A percentile compares a stretch with the other conserved stretches of the same genome.
phyloP scores from a whole-genome alignment of 2,113 vertebrate species.

The Chascanopsetta lugubris region DNA sequence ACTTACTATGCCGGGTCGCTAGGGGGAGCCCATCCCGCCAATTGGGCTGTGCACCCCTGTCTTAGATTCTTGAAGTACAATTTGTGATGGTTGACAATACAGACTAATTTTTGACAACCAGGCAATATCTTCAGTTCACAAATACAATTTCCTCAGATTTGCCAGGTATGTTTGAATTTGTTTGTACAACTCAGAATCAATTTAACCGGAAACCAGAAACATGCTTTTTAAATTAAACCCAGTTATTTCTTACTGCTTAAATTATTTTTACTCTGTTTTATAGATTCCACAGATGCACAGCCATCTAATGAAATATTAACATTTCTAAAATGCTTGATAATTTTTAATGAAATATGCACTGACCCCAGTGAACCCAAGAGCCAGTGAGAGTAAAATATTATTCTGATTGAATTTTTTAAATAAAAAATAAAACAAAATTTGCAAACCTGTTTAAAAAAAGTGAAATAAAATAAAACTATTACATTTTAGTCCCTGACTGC shows the following conservation, averaged over 20 bases:
- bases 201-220: background rate
- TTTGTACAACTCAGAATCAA: background rate
- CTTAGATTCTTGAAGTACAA: too few relatives aligned
- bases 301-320: background rate
- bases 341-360: background rate
- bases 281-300: background rate
- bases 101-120: background rate
- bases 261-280: too few relatives aligned
- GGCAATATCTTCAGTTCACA: background rate
- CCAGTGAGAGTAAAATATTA: background rate
- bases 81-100: background rate
- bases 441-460: background rate
- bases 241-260: background rate
- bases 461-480: constrained; percentile 2
- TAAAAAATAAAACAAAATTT: too few relatives aligned
- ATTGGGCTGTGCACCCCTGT: too few relatives aligned
- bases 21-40: too few relatives aligned
- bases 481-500: constrained; percentile 1
- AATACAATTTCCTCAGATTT: background rate
- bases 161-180: background rate
- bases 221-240: background rate
- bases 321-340: background rate
- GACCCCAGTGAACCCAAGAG: background rate
- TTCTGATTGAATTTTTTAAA: constrained; percentile 9
- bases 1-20: too few relatives aligned